Evolutionary conservation across 30 jellyfish, hydroid and myxozoan genomes (phyloP), one percentile per base, ranked within the genome.

Genomic region (Nemopilema nomurai): DNA sequence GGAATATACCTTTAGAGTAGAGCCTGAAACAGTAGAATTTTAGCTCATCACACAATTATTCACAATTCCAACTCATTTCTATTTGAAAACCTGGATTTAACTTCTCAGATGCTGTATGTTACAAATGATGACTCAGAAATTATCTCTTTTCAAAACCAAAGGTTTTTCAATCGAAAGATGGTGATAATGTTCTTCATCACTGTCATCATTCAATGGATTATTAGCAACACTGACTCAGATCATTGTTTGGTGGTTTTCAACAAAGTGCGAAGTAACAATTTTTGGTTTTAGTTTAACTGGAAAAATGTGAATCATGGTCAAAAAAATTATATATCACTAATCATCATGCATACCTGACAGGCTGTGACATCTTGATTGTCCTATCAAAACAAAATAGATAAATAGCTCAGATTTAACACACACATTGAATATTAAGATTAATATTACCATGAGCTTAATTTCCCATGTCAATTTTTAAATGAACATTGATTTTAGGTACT

Each of bases 1-100:
- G 85, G 76, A 95, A 95, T 70, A 95, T 87, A 13, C 96, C 99
- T 33, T 91, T 90, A 51, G 87, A 79, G 83, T 89, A 95, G 8
- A 95, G 92, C 88, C 99, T 95, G 28, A 28, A 70, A 85, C 1
- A 18, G 64, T 68, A 23, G 62, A 19, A 72, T 24, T 67, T 25
- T n/a, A n/a, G n/a, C n/a, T n/a, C n/a, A n/a, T n/a, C n/a, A n/a
- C n/a, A n/a, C n/a, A n/a, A n/a, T n/a, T n/a, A n/a, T n/a, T n/a
- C n/a, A n/a, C n/a, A n/a, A n/a, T n/a, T n/a, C n/a, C n/a, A n/a
- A n/a, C n/a, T n/a, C n/a, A n/a, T n/a, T n/a, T n/a, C n/a, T n/a
- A n/a, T n/a, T n/a, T n/a, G n/a, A n/a, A n/a, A n/a, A n/a, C n/a
- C n/a, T n/a, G n/a, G 8, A 62, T 62, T 62, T 62, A 9, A 62